Evolutionary conservation across 2,797 vertebrate genomes (phyloP), one percentile per base, ranked within the genome.

Genomic region (Lithobates sylvaticus): DNA sequence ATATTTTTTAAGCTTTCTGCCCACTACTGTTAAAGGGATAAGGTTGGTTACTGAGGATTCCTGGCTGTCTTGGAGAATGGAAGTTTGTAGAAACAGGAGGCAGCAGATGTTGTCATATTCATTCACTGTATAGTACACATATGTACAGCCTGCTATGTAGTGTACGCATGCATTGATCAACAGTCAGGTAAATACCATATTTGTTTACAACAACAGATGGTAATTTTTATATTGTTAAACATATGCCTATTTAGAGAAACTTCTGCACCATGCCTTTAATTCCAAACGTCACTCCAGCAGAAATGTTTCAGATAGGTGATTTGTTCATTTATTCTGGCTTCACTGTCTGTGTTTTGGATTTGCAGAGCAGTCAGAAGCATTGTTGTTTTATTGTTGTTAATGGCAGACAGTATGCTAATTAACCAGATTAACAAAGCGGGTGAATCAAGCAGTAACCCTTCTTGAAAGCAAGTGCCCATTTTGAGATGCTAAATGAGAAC

Each of bases 321-420:
- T 44, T 50, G 58, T 72, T 29, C 76, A 27, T 84, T 84, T 71
- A 9, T 67, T 68, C 76, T 50, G 47, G 61, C 32, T 34, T 76
- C 64, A 18, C 67, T 50, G 42, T 76, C 36, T 91, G 83, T 91
- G 76, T 91, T 90, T 89, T 88, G 91, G 91, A 90, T 87, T 79
- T 81, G 81, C 4, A 16, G 90, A 89, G 81, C 87, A 90, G 86
- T 85, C 82, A 90, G 88, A 93, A 86, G 83, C 88, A 84, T 93
- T 91, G 89, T 92, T 93, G 91, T 93, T 94, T 90, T 91, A 94
- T 92, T 91, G 89, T 88, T 92, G 88, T 92, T 93, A 93, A 93
- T 92, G 89, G 91, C 91, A 44, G 89, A 92, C 90, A 91, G 92
- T 93, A 94, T 94, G 93, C 91, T 94, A 95, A 94, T 94, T 94